Evolutionary conservation across 2,113 vertebrate genomes (phyloP).

Genomic region (Thunnus maccoyii): DNA sequence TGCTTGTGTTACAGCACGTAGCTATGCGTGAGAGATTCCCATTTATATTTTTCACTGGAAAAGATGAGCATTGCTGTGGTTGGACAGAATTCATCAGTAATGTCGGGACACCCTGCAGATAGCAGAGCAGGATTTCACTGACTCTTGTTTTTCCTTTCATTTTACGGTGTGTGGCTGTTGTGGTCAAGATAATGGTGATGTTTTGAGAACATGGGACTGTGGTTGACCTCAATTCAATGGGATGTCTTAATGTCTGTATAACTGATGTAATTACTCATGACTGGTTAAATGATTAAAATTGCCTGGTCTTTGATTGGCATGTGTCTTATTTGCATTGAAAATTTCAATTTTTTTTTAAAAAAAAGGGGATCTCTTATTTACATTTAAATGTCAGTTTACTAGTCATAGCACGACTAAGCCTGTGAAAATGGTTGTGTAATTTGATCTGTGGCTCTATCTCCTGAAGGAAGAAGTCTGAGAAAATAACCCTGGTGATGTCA

Average conservation of each 20-base stretch:
- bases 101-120: background rate
- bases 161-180: slow-evolving; percentile 33
- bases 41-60: slow-evolving; percentile 27
- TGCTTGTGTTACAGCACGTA: slow-evolving; percentile 43
- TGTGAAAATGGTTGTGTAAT: no score
- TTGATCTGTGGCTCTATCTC: no score
- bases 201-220: slow-evolving; percentile 36
- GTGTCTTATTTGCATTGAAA: background rate
- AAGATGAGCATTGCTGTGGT: slow-evolving; percentile 26
- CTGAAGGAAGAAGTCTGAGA: no score
- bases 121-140: background rate
- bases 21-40: slow-evolving; percentile 49
- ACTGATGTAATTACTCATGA: slow-evolving; percentile 65
- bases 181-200: slow-evolving; percentile 35
- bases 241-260: slow-evolving; percentile 72
- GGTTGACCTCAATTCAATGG: slow-evolving; percentile 54
- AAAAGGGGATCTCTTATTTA: no score
- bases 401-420: no score
- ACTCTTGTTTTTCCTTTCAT: slow-evolving; percentile 37
- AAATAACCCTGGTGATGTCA: no score
- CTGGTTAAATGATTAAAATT: slow-evolving; percentile 76
- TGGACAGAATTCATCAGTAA: background rate
- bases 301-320: slow-evolving; percentile 67
- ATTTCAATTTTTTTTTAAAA: background rate
- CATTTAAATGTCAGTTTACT: no score